Evolutionary conservation across 2,113 vertebrate genomes (phyloP), one percentile per base, ranked within the genome.

Genomic region (Heliornis fulica): DNA sequence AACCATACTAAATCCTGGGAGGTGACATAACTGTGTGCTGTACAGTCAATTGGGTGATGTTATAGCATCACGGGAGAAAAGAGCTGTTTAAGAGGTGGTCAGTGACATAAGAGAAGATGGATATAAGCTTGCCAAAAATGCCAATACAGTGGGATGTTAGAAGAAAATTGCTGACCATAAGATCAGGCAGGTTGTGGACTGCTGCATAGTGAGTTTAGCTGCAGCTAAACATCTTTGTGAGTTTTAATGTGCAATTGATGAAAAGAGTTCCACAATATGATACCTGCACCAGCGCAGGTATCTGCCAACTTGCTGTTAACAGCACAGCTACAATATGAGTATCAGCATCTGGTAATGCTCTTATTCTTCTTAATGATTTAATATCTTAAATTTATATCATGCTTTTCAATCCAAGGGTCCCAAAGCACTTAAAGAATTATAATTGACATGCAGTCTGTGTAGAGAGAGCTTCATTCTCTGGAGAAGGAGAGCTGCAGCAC

Each of bases 401-500:
- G 46, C 41, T 82, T 96, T 85, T 93, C 57, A 91, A 71, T 38
- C 41, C 50, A 79, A 93, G 57, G 66, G 79, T 91, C 66, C 74
- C 84, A 91, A 72, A 87, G 50, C 63, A 76, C 78, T 80, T 77
- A 43, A 90, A 83, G 87, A 76, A 54, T 76, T 54, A 38, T 64
- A 90, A 26, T 31, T 93, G 84, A 77, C 36, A 13, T 77, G 70
- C 61, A 57, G 20, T 50, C 91, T 87, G 38, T 61, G 75, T 90
- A 91, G 78, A 83, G 84, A 80, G 16, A 66, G 63, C 59, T 95
- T 95, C 38, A 77, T 90, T 91, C 79, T 38, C n/a, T 80, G 60
- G 75, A 95, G 87, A 96, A 96, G 91, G 34, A 93, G 50, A 81
- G 68, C 76, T 88, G 75, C 12, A 87, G 90, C 18, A 46, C 95